phyloP scores from a whole-genome alignment of 2,113 vertebrate species.

The Trichechus manatus region DNA sequence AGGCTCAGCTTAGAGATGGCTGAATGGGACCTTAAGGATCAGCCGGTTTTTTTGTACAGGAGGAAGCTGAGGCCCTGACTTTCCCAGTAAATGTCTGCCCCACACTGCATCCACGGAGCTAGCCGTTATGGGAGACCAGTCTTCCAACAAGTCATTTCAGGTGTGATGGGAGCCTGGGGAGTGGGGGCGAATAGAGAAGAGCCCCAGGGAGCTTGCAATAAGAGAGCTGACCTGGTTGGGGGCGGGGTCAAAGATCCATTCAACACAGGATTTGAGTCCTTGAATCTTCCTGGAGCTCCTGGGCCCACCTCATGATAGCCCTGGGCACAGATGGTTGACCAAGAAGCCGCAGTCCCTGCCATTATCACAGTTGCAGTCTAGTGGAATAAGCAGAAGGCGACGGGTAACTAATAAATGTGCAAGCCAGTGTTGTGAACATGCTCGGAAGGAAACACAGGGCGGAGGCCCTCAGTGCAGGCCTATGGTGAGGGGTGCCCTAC shows the following conservation, averaged over 20 bases:
- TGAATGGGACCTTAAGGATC: neutral
- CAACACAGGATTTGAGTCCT: accelerated
- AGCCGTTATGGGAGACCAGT: neutral
- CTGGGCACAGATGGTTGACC: neutral
- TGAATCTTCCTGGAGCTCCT: neutral
- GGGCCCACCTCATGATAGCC: neutral
- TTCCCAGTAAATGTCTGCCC: neutral
- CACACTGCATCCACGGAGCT: neutral
- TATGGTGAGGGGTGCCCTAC: neutral
- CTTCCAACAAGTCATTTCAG: accelerated
- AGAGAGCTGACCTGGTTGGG: neutral
- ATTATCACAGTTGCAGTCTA: neutral
- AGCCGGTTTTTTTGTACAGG: neutral
- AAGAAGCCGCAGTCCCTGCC: neutral
- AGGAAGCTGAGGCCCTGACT: neutral
- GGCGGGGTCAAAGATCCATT: neutral
- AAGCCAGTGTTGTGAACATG: neutral
- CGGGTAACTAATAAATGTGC: neutral
- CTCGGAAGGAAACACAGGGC: neutral
- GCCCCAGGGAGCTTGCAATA: too few species aligned
- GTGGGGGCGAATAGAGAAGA: too few species aligned
- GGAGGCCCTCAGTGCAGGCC: neutral
- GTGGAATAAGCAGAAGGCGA: neutral
- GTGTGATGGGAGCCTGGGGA: neutral
- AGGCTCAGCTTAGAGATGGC: neutral